Conservation (phyloP, 2,113 vertebrate species). For the Accipiter cooperii region DNA sequence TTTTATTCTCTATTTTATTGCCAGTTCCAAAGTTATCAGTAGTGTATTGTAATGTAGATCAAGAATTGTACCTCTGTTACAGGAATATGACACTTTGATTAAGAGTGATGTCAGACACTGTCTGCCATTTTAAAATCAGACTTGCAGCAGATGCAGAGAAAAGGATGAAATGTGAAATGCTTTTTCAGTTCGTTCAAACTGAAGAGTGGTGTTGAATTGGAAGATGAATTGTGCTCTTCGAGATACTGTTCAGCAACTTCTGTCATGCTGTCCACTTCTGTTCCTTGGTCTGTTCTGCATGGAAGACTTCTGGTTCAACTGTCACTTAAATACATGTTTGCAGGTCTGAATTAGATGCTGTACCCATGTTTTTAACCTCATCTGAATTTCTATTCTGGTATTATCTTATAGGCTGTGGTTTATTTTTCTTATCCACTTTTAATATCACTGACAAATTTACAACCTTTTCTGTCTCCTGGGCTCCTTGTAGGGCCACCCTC, state of each 20-base stretch:
- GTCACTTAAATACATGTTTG: not conserved
- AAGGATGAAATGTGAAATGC: not conserved
- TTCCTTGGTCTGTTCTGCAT: not conserved
- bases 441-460: not conserved
- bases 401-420: not conserved
- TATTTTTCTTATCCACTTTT: not conserved
- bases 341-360: not conserved
- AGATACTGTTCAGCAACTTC: not conserved
- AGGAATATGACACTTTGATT: slow-evolving; percentile 16
- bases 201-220: not conserved
- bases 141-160: not conserved
- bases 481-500: not conserved
- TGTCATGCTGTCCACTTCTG: not conserved
- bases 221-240: not conserved
- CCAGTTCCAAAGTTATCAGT: not conserved
- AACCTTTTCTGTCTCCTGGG: not conserved
- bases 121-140: slow-evolving; percentile 14
- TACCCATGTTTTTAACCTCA: not conserved
- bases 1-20: slow-evolving; percentile 18
- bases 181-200: not conserved
- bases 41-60: not conserved
- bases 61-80: not conserved
- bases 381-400: not conserved
- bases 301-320: not conserved
- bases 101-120: slow-evolving; percentile 4